These are phyloP conservation scores for Hedya salicella DNA, from an alignment of 2,888 invertebrate genomes.

Conservation along the genomic window DNA sequence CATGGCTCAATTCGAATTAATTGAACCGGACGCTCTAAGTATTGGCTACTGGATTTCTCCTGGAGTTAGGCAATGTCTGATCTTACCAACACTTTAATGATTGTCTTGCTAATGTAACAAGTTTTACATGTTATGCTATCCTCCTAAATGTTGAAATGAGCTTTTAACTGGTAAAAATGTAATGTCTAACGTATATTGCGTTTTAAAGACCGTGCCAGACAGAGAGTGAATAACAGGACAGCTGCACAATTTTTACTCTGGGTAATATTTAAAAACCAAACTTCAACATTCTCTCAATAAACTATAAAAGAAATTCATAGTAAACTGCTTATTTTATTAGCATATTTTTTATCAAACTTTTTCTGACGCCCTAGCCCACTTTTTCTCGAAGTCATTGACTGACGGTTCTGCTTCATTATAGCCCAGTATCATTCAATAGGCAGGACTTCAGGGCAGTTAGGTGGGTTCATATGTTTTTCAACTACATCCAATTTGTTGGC, in stretches of 20 bases:
- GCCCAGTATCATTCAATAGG: constrained; percentile 3
- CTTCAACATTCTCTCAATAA: neutral
- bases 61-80: too few species aligned
- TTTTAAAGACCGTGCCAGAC: too few species aligned
- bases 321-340: neutral
- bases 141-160: too few species aligned
- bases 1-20: too few species aligned
- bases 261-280: constrained; percentile 7
- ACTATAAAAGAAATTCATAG: neutral
- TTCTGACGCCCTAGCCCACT: constrained; percentile 8
- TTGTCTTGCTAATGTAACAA: too few species aligned
- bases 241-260: neutral
- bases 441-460: constrained; percentile 20
- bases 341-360: neutral
- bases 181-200: too few species aligned
- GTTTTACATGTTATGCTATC: too few species aligned
- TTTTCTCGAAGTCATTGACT: neutral
- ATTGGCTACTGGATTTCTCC: too few species aligned
- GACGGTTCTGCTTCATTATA: constrained; percentile 10
- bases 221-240: too few species aligned
- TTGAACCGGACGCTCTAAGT: too few species aligned
- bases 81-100: too few species aligned
- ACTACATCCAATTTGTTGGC: constrained; percentile 3
- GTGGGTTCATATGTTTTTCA: constrained; percentile 12
- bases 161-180: too few species aligned